A percentile compares a stretch with the other conserved stretches of the same genome.
Conservation (phyloP, 1,140 invertebrate genomes). For the Camponotus pennsylvanicus region DNA sequence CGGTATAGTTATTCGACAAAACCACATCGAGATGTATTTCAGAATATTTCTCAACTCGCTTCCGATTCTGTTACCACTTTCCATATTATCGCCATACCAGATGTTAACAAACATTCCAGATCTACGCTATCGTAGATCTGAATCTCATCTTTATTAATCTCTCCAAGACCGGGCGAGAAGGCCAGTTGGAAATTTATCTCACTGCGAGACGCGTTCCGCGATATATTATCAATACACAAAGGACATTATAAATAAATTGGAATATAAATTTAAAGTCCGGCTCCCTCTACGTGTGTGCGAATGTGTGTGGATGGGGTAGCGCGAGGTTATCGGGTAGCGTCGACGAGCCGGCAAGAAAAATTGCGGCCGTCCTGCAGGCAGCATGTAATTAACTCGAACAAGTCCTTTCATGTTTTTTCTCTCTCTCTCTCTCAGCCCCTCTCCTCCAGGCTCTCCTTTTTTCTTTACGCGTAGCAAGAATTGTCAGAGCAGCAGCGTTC, state of each 20-base stretch:
- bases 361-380: conserved; percentile 68
- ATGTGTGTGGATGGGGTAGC: no score
- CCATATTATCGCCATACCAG: no score
- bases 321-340: conserved; percentile 36
- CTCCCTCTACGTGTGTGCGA: no score
- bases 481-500: conserved; percentile 56
- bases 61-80: no score
- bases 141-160: no score
- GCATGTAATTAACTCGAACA: conserved; percentile 76
- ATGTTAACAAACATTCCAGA: no score
- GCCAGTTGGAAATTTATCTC: not conserved
- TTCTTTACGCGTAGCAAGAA: conserved; percentile 63
- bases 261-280: conserved; percentile 31
- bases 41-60: no score
- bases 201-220: not conserved
- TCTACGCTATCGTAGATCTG: no score
- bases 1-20: no score
- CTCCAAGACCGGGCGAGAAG: no score
- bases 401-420: conserved; percentile 58
- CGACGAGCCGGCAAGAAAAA: conserved; percentile 67
- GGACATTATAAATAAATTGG: conserved; percentile 27
- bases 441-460: not conserved
- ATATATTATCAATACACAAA: conserved; percentile 28
- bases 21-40: no score
- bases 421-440: no score